Percentiles rank a stretch among this genome's conserved stretches.
phyloP scores from a whole-genome alignment of 2,113 vertebrate species.

The Macquaria australasica region DNA sequence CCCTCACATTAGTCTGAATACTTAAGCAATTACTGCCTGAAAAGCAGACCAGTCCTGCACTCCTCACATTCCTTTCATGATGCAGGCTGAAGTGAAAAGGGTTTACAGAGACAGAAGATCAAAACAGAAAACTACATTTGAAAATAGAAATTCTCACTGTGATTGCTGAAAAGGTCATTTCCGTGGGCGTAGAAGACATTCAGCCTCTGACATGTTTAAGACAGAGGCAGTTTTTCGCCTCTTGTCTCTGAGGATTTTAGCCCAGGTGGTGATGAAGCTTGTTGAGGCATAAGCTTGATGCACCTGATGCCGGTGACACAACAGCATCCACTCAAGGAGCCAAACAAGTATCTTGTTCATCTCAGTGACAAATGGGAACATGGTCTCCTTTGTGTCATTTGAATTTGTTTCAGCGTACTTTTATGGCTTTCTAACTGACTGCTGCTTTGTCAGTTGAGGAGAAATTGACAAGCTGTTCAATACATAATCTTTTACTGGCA shows the following conservation, averaged over 20 bases:
- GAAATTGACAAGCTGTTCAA: neutral
- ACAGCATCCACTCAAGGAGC: neutral
- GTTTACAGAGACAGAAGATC: neutral
- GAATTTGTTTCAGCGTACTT: neutral
- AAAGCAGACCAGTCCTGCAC: neutral
- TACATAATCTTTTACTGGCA: neutral
- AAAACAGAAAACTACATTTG: neutral
- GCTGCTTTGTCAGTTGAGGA: neutral
- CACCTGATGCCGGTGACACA: conserved; percentile 51
- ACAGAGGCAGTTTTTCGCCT: neutral
- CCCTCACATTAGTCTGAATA: too few species aligned
- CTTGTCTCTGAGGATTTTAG: conserved; percentile 39
- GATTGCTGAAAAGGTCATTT: conserved; percentile 40
- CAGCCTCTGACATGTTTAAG: conserved; percentile 30
- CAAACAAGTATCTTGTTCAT: neutral
- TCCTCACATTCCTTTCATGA: neutral
- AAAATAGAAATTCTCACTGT: neutral
- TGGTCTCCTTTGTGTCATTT: neutral
- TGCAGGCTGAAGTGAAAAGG: neutral
- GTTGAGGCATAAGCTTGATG: neutral
- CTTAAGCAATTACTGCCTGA: too few species aligned
- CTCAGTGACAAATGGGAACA: neutral
- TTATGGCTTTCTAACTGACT: neutral
- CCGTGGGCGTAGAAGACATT: conserved; percentile 23
- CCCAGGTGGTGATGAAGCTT: conserved; percentile 15